Percentiles rank a stretch among this genome's conserved stretches.
phyloP scores from a whole-genome alignment of 2,888 invertebrate species.

The Alviniconcha strummeri region DNA sequence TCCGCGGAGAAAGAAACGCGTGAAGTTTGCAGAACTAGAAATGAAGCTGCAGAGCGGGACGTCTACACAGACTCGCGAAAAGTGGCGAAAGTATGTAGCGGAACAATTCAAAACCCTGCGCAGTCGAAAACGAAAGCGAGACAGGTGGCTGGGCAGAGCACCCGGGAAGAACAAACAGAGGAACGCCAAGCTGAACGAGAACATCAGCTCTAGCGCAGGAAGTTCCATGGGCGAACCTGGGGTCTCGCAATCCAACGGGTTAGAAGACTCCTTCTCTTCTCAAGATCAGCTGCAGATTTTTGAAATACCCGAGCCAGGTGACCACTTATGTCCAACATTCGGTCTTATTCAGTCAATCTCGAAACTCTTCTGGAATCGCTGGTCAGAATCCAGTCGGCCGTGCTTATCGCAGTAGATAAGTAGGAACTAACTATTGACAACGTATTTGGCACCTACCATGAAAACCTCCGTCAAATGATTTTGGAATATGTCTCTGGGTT shows the following conservation, averaged over 20 bases:
- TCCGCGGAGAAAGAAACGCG: neutral
- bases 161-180: neutral
- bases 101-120: slow-evolving; percentile 26
- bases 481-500: too few relatives aligned
- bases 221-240: neutral
- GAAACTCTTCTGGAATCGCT: neutral
- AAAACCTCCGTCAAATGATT: too few relatives aligned
- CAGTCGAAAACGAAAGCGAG: neutral
- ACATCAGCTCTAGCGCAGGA: neutral
- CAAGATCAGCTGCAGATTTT: slow-evolving; percentile 5
- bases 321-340: slow-evolving; percentile 22
- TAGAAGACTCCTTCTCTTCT: slow-evolving; percentile 4
- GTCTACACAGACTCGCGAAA: neutral
- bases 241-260: neutral
- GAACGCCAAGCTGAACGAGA: neutral
- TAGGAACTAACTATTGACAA: too few relatives aligned
- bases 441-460: too few relatives aligned
- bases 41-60: neutral
- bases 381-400: neutral
- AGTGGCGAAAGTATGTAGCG: slow-evolving; percentile 25
- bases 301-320: slow-evolving; percentile 18
- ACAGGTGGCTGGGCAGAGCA: slow-evolving; percentile 23
- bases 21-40: neutral
- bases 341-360: neutral
- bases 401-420: too few relatives aligned